A percentile compares a stretch with the other conserved stretches of the same genome.
phyloP scores from a whole-genome alignment of 2,888 invertebrate genomes.

The Incurvaria masculella region DNA sequence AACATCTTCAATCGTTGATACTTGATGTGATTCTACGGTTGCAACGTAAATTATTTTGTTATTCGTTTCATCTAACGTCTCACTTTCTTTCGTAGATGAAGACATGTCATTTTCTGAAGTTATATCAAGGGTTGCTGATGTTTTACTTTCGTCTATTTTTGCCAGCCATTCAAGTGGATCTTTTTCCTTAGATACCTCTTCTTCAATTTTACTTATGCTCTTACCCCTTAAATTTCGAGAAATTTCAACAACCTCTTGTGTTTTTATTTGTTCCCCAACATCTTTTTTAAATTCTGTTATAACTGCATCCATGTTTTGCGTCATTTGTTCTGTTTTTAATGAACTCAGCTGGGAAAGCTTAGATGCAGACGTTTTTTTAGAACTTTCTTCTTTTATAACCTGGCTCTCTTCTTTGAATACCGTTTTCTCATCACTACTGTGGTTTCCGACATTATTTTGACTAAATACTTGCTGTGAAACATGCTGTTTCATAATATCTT shows the following conservation, averaged over 20 bases:
- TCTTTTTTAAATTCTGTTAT: slow-evolving; percentile 40
- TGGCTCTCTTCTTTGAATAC: neutral
- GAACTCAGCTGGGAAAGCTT: slow-evolving; percentile 41
- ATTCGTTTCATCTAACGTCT: slow-evolving; percentile 14
- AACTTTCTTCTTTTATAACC: slow-evolving; percentile 9
- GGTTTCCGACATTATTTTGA: neutral
- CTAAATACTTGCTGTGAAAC: neutral
- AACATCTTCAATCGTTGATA: slow-evolving; percentile 40
- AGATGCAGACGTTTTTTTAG: slow-evolving; percentile 25
- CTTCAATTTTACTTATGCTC: slow-evolving; percentile 30
- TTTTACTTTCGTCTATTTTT: slow-evolving; percentile 8
- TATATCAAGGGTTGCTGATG: neutral
- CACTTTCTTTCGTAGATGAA: neutral
- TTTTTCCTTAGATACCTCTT: slow-evolving; percentile 27
- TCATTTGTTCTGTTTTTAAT: slow-evolving; percentile 34
- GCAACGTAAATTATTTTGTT: slow-evolving; percentile 38
- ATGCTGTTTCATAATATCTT: neutral
- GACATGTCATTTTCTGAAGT: neutral
- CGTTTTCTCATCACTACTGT: neutral
- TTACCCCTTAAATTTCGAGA: slow-evolving; percentile 25
- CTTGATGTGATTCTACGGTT: slow-evolving; percentile 39
- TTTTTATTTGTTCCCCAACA: slow-evolving; percentile 25
- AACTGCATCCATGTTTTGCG: slow-evolving; percentile 38
- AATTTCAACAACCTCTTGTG: slow-evolving; percentile 10
- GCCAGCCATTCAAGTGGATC: slow-evolving; percentile 33